Evolutionary conservation across 2,797 vertebrate species (phyloP), one percentile per base, ranked within the genome.

Genomic region (Hippoglossus hippoglossus): DNA sequence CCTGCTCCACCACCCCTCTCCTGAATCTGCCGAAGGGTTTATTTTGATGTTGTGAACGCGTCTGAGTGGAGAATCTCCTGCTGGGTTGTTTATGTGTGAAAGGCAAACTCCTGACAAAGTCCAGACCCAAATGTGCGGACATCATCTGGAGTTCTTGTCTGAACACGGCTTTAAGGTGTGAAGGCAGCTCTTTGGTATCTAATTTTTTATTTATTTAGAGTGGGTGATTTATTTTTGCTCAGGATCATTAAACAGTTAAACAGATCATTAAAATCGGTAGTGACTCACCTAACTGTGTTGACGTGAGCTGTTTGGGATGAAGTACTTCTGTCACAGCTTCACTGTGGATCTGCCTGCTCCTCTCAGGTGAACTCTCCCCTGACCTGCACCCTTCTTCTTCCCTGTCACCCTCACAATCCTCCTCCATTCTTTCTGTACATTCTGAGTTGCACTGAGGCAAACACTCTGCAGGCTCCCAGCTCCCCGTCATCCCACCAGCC

Each of bases 401-500:
- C 0, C 68, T 59, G 0, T 58, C 73, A 15, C 22, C 22, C 31
- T 60, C 66, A 15, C n/a, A 1, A 12, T 60, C 62, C 13, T 54
- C 82, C 59, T 82, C 73, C 56, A 68, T 86, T 89, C 88, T 80
- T 83, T 92, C 94, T 65, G 90, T 55, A 61, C 73, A 50, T 49
- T 85, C 75, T 5, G 54, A 73, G 22, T 86, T 85, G 59, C 92
- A 92, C 75, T 89, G 91, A 68, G 89, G 93, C 24, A 87, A 44
- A 53, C 84, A 81, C 44, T 93, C 94, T 3, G 83, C 83, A 26
- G 82, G 79, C 72, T 85, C 54, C 12, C 86, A 80, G 56, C 78
- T 92, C 79, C 87, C 94, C 92, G 93, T 94, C 77, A 80, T 93
- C 36, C 95, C 95, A 1, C 89, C 93, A 62, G 88, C 86, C 28